A percentile compares a stretch with the other conserved stretches of the same genome.
Conservation (phyloP, 2,888 invertebrate genomes). For the Patella pellucida region DNA sequence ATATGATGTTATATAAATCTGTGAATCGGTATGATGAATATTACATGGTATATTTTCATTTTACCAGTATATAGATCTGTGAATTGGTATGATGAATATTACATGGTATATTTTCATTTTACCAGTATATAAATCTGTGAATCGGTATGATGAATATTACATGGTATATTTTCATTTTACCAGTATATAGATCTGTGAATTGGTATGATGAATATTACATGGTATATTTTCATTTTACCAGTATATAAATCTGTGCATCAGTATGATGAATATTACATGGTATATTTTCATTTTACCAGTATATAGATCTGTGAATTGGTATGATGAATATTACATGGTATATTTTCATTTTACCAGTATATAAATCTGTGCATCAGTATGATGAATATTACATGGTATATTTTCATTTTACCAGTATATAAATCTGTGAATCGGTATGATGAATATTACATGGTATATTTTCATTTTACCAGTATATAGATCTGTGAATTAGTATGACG, state of each 20-base stretch:
- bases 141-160: not conserved
- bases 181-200: not conserved
- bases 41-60: slow-evolving; percentile 8
- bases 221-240: slow-evolving; percentile 17
- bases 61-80: not conserved
- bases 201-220: not conserved
- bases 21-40: not conserved
- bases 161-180: slow-evolving; percentile 4
- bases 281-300: no score
- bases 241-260: slow-evolving; percentile 78
- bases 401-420: no score
- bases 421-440: not conserved
- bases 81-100: not conserved
- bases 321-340: not conserved
- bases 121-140: not conserved
- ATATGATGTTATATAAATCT: not conserved
- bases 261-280: slow-evolving; percentile 77
- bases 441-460: slow-evolving; percentile 14
- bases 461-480: slow-evolving; percentile 76
- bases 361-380: slow-evolving; percentile 77
- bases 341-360: slow-evolving; percentile 73
- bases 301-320: not conserved
- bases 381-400: slow-evolving; percentile 78
- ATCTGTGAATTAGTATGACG: slow-evolving; percentile 77
- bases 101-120: slow-evolving; percentile 6